These are phyloP conservation scores for Epizoanthus stellaris DNA, from an alignment of 92 coral and sea anemone species.

Conservation along the genomic window DNA sequence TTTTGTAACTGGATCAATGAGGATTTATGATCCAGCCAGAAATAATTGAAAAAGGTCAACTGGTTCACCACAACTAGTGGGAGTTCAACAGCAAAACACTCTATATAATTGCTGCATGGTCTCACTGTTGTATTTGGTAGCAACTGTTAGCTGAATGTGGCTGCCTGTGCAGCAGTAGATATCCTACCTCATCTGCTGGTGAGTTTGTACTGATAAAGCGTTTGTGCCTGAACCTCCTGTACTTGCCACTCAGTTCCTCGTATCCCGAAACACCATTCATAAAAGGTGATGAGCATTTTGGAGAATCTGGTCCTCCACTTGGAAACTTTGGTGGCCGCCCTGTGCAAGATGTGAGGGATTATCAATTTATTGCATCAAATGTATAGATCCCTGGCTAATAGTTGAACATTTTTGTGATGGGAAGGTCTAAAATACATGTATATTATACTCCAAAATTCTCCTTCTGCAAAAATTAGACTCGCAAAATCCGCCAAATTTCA, in stretches of 20 bases:
- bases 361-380: neutral
- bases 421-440: no score
- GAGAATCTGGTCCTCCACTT: constrained; percentile 79
- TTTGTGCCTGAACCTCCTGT: constrained; percentile 69
- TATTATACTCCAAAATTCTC: no score
- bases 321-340: constrained; percentile 88
- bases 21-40: no score
- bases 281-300: constrained; percentile 72
- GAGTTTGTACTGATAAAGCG: constrained; percentile 82
- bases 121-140: no score
- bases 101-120: no score
- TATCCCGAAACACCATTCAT: constrained; percentile 72
- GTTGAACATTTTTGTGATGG: neutral
- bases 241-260: constrained; percentile 58
- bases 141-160: no score
- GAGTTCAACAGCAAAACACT: no score
- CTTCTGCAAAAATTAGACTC: no score
- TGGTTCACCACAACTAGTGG: no score
- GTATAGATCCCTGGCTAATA: neutral
- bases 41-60: no score
- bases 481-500: no score
- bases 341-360: neutral
- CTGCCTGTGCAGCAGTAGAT: constrained; percentile 16
- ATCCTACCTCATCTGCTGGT: constrained; percentile 81
- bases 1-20: no score